Evolutionary conservation across 2,113 vertebrate species (phyloP).

Genomic region (Tenebrosternarchus preto): DNA sequence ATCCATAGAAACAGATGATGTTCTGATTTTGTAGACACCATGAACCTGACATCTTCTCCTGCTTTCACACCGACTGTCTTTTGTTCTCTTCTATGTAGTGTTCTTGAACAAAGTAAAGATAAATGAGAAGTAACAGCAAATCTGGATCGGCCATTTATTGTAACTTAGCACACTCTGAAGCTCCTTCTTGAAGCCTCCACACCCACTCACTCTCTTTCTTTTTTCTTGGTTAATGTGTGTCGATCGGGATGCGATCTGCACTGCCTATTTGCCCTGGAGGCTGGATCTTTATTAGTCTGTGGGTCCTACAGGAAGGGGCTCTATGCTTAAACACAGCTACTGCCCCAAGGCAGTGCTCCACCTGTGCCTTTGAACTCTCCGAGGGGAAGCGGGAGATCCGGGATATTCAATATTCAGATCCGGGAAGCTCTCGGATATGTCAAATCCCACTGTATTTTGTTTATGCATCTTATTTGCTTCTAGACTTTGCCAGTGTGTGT

Average conservation of each 20-base stretch:
- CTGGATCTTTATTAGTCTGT: not conserved
- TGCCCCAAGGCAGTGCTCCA: not conserved
- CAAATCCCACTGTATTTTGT: not conserved
- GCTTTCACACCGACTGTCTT: not conserved
- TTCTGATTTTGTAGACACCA: not conserved
- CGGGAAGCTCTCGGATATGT: not conserved
- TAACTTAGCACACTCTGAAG: not conserved
- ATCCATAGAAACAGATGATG: conserved; percentile 18
- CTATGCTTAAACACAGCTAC: not conserved
- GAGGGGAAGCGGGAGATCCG: no score
- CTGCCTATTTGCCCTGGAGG: not conserved
- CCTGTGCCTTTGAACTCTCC: not conserved
- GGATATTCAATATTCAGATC: conserved; percentile 2
- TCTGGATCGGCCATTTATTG: not conserved
- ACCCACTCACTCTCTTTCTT: not conserved
- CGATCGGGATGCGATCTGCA: not conserved
- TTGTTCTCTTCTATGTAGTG: not conserved
- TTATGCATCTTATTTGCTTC: not conserved
- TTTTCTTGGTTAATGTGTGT: not conserved
- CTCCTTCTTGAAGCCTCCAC: not conserved
- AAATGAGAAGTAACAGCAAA: no score
- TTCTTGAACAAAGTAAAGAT: conserved; percentile 12
- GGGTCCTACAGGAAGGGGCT: not conserved
- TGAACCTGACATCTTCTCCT: not conserved
- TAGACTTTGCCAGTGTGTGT: not conserved